Evolutionary conservation across 2,888 invertebrate species (phyloP), one percentile per base, ranked within the genome.

Genomic region (Clusia tigrina): DNA sequence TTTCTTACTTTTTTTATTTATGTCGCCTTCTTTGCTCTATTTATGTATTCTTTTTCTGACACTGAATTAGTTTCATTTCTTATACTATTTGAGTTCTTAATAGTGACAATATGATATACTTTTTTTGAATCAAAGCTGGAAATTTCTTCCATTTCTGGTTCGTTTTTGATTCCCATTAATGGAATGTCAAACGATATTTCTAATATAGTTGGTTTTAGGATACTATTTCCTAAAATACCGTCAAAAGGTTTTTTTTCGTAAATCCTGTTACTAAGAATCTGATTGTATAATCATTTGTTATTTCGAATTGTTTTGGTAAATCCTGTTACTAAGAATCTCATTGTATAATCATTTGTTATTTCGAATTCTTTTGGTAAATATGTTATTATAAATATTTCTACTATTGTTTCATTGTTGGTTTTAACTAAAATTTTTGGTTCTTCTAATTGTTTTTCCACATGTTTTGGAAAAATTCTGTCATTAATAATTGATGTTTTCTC

Each of bases 1-100:
- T 42, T 42, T n/a, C n/a, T 42, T 42, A 15, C 42, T 42, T 15
- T 42, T 9, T 32, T 32, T 32, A 32, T 32, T 15, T n/a, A 42
- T 6, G 10, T 42, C n/a, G n/a, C 3, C 2, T 42, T 17, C 3
- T 42, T 42, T 42, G n/a, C n/a, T 15, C n/a, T 42, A 3, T 42
- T n/a, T 42, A 42, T n/a, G n/a, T 42, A 42, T 42, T 42, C 42
- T 42, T 42, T 3, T 42, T 42, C n/a, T 42, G 42, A n/a, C 3
- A 10, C n/a, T 42, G 12, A 12, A 12, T 32, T 32, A 9, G 12
- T 32, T 32, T 32, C 12, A 12, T 32, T 32, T 32, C 12, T 32
- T 32, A 9, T 32, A 32, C 12, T 12, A 32, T 12, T 32, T 32
- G 32, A 32, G 12, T 32, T 32, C 12, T 32, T 32, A 32, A 12